Percentiles rank a stretch among this genome's conserved stretches.
phyloP scores from a whole-genome alignment of 2,888 invertebrate species.

The Kuschelorhynchus macadamiae region DNA sequence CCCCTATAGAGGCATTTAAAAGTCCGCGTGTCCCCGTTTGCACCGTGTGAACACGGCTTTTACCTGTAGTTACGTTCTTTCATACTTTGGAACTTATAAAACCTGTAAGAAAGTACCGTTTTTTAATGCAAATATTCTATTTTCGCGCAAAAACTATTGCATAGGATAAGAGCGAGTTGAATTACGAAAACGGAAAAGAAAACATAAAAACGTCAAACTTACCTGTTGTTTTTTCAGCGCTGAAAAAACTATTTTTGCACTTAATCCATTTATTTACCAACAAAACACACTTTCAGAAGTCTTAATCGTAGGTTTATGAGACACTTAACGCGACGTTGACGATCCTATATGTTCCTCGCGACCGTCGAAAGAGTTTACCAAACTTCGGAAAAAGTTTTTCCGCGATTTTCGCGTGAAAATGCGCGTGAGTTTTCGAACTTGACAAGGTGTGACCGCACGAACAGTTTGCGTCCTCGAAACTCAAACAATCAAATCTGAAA shows the following conservation, averaged over 20 bases:
- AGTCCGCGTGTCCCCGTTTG: constrained; percentile 56
- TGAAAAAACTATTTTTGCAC: constrained; percentile 54
- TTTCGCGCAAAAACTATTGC: no score
- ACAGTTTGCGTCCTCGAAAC: constrained; percentile 45
- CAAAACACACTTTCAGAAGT: constrained; percentile 30
- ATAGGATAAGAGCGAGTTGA: no score
- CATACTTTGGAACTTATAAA: constrained; percentile 35
- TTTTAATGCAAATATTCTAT: constrained; percentile 6
- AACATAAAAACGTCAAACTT: constrained; percentile 44
- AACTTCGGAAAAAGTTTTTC: constrained; percentile 45
- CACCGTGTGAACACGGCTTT: constrained; percentile 63
- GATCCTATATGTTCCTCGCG: constrained; percentile 2
- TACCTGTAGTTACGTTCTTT: constrained; percentile 60
- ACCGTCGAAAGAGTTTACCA: constrained; percentile 9
- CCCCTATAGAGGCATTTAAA: constrained; percentile 65
- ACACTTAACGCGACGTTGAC: constrained; percentile 12
- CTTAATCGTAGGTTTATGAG: constrained; percentile 11
- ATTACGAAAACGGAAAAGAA: constrained; percentile 22
- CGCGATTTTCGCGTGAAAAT: constrained; percentile 48
- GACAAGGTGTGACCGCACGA: constrained; percentile 44
- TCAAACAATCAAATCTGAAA: constrained; percentile 44
- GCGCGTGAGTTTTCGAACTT: constrained; percentile 45
- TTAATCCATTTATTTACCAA: constrained; percentile 50
- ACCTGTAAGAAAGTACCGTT: constrained; percentile 24
- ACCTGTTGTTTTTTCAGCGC: constrained; percentile 61